Evolutionary conservation across 2,113 vertebrate genomes (phyloP).

Genomic region (Ptilonorhynchus violaceus): DNA sequence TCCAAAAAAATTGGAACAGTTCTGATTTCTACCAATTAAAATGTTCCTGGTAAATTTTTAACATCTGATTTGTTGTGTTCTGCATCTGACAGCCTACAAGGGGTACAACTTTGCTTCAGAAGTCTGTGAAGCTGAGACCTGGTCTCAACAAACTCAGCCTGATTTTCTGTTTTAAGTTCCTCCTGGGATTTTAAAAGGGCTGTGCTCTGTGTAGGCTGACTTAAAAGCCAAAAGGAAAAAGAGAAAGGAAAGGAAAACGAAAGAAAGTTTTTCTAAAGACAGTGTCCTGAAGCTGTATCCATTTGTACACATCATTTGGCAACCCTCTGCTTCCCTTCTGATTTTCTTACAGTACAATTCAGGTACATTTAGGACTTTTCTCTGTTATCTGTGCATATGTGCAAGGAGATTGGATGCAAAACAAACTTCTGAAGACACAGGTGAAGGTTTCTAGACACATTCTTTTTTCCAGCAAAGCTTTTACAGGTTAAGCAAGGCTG

Average conservation of each 20-base stretch:
- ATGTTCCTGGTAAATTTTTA: neutral
- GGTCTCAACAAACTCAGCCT: neutral
- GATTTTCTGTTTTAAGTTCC: neutral
- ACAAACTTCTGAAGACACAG: neutral
- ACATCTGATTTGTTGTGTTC: neutral
- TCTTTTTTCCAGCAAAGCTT: neutral
- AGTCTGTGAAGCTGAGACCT: neutral
- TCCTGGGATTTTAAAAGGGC: neutral
- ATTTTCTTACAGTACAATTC: neutral
- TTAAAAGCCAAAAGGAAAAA: neutral
- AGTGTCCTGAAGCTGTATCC: neutral
- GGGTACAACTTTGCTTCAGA: neutral
- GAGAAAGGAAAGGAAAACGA: neutral
- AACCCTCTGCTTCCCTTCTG: neutral
- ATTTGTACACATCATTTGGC: neutral
- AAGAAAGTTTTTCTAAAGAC: neutral
- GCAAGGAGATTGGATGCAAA: neutral
- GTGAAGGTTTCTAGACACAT: neutral
- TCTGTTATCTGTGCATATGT: neutral
- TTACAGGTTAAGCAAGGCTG: neutral
- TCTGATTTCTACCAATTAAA: neutral
- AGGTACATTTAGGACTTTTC: neutral
- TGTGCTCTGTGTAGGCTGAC: neutral
- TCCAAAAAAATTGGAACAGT: neutral
- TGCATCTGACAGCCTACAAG: neutral